Evolutionary conservation across 2,888 invertebrate genomes (phyloP).

Genomic region (Drosophila austrosaltans): DNA sequence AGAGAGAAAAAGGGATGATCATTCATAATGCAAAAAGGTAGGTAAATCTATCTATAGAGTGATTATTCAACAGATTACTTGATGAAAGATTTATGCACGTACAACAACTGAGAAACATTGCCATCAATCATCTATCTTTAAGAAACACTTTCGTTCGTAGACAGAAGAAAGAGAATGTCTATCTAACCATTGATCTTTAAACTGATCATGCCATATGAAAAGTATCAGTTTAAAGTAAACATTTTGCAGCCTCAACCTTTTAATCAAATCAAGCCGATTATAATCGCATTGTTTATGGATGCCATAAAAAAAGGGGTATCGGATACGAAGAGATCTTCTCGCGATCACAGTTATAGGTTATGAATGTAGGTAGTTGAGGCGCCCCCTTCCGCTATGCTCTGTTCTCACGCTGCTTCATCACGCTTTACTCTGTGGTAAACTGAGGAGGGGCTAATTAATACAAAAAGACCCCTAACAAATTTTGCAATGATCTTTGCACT

Average conservation of each 20-base stretch:
- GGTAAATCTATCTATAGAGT: not conserved
- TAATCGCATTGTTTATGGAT: conserved; percentile 72
- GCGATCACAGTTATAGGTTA: conserved; percentile 8
- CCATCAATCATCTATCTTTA: not conserved
- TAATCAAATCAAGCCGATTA: conserved; percentile 62
- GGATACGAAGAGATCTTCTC: not conserved
- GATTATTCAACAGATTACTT: conserved; percentile 10
- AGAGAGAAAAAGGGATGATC: not conserved
- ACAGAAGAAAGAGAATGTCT: too few relatives aligned
- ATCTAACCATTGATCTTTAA: not conserved
- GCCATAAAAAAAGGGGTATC: conserved; percentile 30
- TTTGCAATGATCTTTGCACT: conserved; percentile 14
- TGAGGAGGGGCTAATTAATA: conserved; percentile 49
- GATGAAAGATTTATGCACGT: conserved; percentile 9
- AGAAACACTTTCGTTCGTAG: not conserved
- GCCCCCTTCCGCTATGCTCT: conserved; percentile 54
- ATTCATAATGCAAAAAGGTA: conserved; percentile 1
- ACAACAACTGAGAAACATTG: conserved; percentile 1
- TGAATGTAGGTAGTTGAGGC: conserved; percentile 18
- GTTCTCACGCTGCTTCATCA: conserved; percentile 66
- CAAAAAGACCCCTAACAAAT: conserved; percentile 20
- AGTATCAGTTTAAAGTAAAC: not conserved
- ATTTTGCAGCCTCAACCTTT: conserved; percentile 30
- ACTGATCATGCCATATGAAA: not conserved
- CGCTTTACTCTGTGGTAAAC: conserved; percentile 47